Base-by-base conservation (phyloP, 2,888 invertebrate species). In the Calliopum simillimum region DNA sequence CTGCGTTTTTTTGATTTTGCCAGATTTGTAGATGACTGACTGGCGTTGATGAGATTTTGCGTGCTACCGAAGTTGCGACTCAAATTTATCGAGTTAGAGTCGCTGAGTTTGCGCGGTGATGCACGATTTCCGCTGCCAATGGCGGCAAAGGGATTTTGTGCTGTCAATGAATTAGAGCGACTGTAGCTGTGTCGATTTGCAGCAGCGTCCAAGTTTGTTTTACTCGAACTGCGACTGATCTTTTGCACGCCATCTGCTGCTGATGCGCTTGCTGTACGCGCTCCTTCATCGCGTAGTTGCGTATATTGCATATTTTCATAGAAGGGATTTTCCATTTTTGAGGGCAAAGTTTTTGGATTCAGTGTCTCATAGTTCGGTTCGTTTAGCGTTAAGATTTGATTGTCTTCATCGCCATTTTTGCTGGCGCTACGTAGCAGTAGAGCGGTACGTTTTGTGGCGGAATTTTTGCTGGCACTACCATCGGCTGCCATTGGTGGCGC, bases 361-460 rank as follows among this genome's bases (percentile, higher is more conserved):
- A 86, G 74, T 4, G 86, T 86, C 78, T 86, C 86, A 69, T 86
- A 86, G 74, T 83, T 84, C 14, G 85, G 86, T 72, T 86, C 86
- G 65, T 80, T 82, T 33, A 83, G 76, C 11, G 84, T 84, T 46
- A 85, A 78, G 23, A 82, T 81, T 76, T 82, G 81, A 76, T 82
- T 82, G 73, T 85, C 82, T 69, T 84, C 84, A 70, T 81, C 80
- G 5, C 80, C 80, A 68, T 83, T 82, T 56, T 81, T 77, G 64
- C 74, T 81, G 14, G 80, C 73, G 53, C 70, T 72, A 62, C 79
- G 79, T 14, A 80, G 80, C 13, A 86, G 72, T 41, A 86, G 72
- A 2, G 86, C 86, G 5, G 82, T 78, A 4, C 86, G 79, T 51
- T 84, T 84, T 3, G 79, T 79, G 8, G 81, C 78, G 16, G 80